These are phyloP conservation scores for Megastigmus dorsalis DNA, from an alignment of 2,888 invertebrate species.

Conservation along the genomic window DNA sequence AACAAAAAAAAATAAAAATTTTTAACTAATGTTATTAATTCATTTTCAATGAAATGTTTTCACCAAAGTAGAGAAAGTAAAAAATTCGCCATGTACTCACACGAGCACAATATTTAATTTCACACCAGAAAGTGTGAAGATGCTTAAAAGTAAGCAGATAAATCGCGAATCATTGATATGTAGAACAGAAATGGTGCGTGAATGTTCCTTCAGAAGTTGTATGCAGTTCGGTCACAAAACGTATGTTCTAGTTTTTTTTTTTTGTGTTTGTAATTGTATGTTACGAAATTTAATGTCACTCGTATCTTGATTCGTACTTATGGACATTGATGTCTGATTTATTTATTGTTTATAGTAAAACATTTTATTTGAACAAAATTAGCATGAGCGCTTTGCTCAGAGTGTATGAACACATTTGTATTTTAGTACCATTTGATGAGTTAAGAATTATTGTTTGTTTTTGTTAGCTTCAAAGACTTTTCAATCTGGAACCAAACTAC, in stretches of 20 bases:
- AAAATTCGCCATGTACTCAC: slow-evolving; percentile 9
- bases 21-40: not conserved
- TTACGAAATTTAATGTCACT: slow-evolving; percentile 27
- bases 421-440: slow-evolving; percentile 65
- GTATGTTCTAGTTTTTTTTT: slow-evolving; percentile 11
- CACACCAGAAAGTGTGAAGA: not conserved
- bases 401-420: slow-evolving; percentile 70
- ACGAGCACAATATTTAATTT: slow-evolving; percentile 17
- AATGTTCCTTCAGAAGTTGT: slow-evolving; percentile 18
- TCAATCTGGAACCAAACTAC: slow-evolving; percentile 54
- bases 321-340: slow-evolving; percentile 65
- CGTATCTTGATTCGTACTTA: slow-evolving; percentile 68
- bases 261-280: slow-evolving; percentile 21
- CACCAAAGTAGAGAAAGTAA: slow-evolving; percentile 5
- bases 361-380: slow-evolving; percentile 30
- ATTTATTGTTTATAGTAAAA: slow-evolving; percentile 56
- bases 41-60: slow-evolving; percentile 22
- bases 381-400: slow-evolving; percentile 66
- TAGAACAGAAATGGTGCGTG: slow-evolving; percentile 19
- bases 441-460: slow-evolving; percentile 42
- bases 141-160: not conserved
- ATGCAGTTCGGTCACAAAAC: slow-evolving; percentile 29
- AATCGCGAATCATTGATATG: slow-evolving; percentile 24
- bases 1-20: not conserved
- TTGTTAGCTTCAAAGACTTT: slow-evolving; percentile 24